Conservation (phyloP, 2,113 vertebrate species). For the Leucosticte australis region DNA sequence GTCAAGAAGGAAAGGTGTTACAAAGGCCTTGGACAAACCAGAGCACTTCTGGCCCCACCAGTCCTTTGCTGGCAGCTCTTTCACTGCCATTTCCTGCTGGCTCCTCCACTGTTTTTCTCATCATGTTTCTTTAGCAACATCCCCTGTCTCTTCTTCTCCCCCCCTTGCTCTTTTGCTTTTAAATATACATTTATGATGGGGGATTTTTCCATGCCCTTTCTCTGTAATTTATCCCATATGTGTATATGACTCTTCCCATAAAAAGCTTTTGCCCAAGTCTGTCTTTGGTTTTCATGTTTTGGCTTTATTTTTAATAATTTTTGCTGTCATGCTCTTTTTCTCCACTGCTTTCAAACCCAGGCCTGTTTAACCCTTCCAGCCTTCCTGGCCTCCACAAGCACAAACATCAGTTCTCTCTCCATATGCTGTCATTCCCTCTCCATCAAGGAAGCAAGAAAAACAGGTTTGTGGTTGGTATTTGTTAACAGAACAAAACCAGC, state of each 20-base stretch:
- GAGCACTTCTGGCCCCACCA: rapidly evolving
- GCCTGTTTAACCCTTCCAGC: not conserved
- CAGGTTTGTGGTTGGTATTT: constrained; percentile 23
- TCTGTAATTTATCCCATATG: constrained; percentile 36
- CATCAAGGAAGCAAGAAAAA: constrained; percentile 49
- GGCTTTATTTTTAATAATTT: constrained; percentile 22
- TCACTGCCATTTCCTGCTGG: not conserved
- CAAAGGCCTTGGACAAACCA: not conserved
- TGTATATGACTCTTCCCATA: not conserved
- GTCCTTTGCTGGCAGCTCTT: not conserved
- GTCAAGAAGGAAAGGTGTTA: not conserved
- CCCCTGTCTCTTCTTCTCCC: not conserved
- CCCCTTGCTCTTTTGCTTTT: not conserved
- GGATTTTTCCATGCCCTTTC: constrained; percentile 16
- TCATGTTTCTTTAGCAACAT: not conserved
- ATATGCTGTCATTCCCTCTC: not conserved
- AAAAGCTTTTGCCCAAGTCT: not conserved
- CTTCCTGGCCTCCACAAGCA: not conserved
- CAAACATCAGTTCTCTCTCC: not conserved
- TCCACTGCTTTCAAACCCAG: not conserved
- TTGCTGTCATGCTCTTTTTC: not conserved
- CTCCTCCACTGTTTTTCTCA: not conserved
- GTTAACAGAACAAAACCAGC: not conserved
- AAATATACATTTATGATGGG: not conserved
- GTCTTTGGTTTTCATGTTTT: constrained; percentile 9